These are phyloP conservation scores for Brienomyrus longianalis DNA, from an alignment of 2,113 vertebrate genomes.

Conservation along the genomic window DNA sequence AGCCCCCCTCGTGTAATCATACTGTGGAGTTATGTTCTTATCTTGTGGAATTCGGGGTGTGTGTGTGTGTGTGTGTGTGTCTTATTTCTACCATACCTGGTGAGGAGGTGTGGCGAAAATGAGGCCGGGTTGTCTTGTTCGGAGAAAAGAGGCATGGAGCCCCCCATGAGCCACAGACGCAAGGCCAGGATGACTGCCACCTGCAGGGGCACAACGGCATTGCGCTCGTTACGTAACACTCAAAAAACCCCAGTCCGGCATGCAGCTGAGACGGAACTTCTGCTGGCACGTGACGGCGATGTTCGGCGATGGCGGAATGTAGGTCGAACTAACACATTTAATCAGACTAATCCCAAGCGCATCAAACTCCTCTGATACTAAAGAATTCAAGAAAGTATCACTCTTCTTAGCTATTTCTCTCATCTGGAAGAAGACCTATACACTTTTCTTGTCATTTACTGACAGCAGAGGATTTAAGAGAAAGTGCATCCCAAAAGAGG, in stretches of 20 bases:
- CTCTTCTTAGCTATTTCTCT: background rate
- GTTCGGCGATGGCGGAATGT: background rate
- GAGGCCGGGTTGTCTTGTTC: conserved; percentile 98
- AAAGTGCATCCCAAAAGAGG: background rate
- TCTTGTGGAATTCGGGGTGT: background rate
- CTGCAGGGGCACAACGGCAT: conserved; percentile 50
- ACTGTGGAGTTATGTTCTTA: too few species aligned
- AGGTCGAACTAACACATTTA: background rate
- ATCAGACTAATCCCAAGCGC: background rate
- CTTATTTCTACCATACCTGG: conserved; percentile 61
- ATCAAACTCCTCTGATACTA: background rate
- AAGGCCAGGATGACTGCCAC: conserved; percentile 75
- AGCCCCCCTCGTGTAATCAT: background rate
- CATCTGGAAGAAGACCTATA: background rate
- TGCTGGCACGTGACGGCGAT: background rate
- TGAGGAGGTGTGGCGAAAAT: conserved; percentile 82
- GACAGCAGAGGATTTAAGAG: background rate
- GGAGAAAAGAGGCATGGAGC: conserved; percentile 93
- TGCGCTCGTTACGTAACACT: background rate
- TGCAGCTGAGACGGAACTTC: background rate
- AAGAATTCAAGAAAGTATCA: background rate
- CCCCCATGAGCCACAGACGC: conserved; percentile 93
- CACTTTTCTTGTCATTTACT: background rate
- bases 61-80: background rate
- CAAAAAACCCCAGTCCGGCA: background rate